Percentiles rank a stretch among this genome's conserved stretches.
phyloP scores from a whole-genome alignment of 2,113 vertebrate genomes.

The Orycteropus afer region DNA sequence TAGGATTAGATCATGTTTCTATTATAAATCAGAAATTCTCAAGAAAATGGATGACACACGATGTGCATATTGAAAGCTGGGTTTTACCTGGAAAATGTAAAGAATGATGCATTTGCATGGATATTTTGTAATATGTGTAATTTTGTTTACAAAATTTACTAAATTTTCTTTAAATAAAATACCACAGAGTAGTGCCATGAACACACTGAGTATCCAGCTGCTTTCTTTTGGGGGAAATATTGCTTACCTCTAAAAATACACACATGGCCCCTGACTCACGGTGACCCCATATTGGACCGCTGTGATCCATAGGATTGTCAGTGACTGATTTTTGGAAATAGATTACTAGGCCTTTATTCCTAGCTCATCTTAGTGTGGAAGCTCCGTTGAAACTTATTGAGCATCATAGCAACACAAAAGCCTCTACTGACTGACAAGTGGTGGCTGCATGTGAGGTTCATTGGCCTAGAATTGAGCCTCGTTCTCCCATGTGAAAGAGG shows the following conservation, averaged over 20 bases:
- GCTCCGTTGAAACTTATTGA: too few relatives aligned
- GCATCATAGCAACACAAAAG: too few relatives aligned
- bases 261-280: too few relatives aligned
- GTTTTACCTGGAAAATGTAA: slow-evolving; percentile 33
- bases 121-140: slow-evolving; percentile 2
- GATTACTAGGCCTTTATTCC: too few relatives aligned
- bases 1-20: slow-evolving; percentile 69
- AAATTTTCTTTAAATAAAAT: neutral
- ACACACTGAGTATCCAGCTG: neutral
- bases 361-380: too few relatives aligned
- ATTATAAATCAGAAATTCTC: slow-evolving; percentile 60
- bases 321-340: too few relatives aligned
- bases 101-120: neutral
- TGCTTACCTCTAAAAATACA: neutral
- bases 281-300: too few relatives aligned
- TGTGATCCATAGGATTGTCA: too few relatives aligned
- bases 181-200: neutral
- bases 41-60: slow-evolving; percentile 57
- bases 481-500: too few relatives aligned
- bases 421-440: too few relatives aligned
- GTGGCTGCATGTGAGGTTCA: too few relatives aligned
- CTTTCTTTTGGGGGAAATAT: neutral
- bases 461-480: too few relatives aligned
- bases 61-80: slow-evolving; percentile 4
- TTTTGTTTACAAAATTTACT: slow-evolving; percentile 13